Percentiles rank a stretch among this genome's conserved stretches.
Evolutionary conservation across 2,797 vertebrate species (phyloP).

Genomic region (Staurois parvus): DNA sequence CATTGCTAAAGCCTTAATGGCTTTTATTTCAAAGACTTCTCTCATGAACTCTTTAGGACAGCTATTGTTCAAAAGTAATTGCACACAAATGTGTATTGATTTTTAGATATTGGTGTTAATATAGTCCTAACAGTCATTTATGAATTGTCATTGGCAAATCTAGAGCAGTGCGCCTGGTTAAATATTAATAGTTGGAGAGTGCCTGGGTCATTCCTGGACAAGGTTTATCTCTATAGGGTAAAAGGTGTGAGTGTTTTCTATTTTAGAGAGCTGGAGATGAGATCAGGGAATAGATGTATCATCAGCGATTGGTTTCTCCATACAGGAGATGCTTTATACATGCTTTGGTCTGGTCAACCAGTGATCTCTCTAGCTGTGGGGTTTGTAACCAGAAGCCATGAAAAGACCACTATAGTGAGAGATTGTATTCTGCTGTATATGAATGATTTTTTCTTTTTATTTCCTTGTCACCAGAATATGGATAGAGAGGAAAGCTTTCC

Average conservation of each 20-base stretch:
- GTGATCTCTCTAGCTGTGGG: too few relatives aligned
- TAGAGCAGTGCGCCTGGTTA: background rate
- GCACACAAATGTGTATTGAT: slow-evolving; percentile 2
- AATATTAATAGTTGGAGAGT: background rate
- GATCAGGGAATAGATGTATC: background rate
- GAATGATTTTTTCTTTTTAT: too few relatives aligned
- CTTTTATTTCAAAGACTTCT: background rate
- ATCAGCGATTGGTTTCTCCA: too few relatives aligned
- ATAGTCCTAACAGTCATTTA: background rate
- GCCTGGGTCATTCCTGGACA: background rate
- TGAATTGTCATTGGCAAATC: background rate
- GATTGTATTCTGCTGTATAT: too few relatives aligned
- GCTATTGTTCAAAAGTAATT: background rate
- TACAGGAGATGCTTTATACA: too few relatives aligned
- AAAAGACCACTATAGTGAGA: too few relatives aligned
- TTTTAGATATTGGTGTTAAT: background rate
- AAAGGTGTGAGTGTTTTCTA: background rate
- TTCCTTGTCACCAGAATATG: too few relatives aligned
- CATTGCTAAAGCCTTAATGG: background rate
- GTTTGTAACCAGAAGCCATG: too few relatives aligned
- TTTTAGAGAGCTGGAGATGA: background rate
- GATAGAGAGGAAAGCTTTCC: too few relatives aligned
- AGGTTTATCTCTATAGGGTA: background rate
- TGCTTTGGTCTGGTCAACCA: too few relatives aligned
- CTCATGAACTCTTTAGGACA: background rate